A percentile compares a stretch with the other conserved stretches of the same genome.
Conservation (phyloP, 1,140 invertebrate genomes). For the Parapsyche elsis region DNA sequence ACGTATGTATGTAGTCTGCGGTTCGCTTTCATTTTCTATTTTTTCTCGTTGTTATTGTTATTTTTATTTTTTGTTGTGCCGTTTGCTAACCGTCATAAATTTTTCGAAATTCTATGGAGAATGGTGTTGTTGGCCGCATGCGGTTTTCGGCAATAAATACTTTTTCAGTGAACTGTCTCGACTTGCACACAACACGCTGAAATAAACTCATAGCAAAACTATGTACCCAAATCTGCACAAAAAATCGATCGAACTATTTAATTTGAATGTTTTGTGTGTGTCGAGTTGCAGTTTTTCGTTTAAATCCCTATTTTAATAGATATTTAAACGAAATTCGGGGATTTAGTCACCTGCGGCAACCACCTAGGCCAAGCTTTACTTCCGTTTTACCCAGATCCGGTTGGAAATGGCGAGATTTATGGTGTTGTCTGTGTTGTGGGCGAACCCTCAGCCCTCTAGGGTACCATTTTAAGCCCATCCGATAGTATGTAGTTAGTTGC, state of each 20-base stretch:
- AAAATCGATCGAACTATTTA: no score
- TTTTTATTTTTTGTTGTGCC: slow-evolving; percentile 2
- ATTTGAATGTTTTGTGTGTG: no score
- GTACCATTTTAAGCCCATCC: slow-evolving; percentile 13
- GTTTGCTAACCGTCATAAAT: slow-evolving; percentile 2
- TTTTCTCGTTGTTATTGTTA: no score
- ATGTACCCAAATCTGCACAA: no score
- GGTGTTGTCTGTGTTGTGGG: slow-evolving; percentile 17
- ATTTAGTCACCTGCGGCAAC: slow-evolving; percentile 1
- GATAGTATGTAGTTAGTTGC: not conserved
- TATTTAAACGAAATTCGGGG: not conserved
- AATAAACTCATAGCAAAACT: no score
- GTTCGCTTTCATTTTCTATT: no score
- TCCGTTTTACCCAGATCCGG: not conserved
- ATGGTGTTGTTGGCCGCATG: slow-evolving; percentile 15
- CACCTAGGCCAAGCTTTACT: not conserved
- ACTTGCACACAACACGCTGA: no score
- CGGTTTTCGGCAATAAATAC: slow-evolving; percentile 17
- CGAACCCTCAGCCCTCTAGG: slow-evolving; percentile 6
- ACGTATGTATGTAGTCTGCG: no score
- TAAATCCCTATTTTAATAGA: not conserved
- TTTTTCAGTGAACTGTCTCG: not conserved
- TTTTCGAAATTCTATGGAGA: slow-evolving; percentile 10
- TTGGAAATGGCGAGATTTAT: slow-evolving; percentile 35
- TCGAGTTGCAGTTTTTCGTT: no score